A percentile compares a stretch with the other conserved stretches of the same genome.
phyloP scores from a whole-genome alignment of 2,113 vertebrate species.

The Daphoenositta chrysoptera region DNA sequence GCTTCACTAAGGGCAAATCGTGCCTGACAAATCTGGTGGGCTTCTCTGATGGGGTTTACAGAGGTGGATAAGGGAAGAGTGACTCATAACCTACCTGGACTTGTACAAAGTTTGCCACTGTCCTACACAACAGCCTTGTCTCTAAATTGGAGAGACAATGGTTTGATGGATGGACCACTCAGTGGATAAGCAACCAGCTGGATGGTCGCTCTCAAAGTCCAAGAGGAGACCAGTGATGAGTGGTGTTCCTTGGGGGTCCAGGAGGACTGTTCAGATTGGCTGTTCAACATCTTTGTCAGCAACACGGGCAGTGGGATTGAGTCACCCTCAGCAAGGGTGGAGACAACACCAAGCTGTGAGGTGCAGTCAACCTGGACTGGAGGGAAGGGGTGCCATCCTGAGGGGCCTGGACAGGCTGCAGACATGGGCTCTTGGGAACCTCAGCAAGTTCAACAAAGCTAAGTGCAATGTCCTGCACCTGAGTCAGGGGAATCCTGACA shows the following conservation, averaged over 20 bases:
- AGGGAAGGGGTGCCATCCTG: neutral
- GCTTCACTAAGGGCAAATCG: neutral
- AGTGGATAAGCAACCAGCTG: neutral
- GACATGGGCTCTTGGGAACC: neutral
- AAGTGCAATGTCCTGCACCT: neutral
- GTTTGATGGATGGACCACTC: neutral
- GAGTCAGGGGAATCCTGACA: neutral
- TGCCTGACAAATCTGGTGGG: neutral
- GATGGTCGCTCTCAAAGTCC: neutral
- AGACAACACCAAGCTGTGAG: neutral
- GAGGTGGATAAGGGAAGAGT: neutral
- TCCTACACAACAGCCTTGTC: neutral
- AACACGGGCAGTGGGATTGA: fast-evolving
- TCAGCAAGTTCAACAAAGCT: neutral
- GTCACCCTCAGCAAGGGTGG: neutral
- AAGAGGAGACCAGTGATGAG: neutral
- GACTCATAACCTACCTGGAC: neutral
- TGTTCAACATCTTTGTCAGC: neutral
- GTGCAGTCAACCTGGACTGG: fast-evolving
- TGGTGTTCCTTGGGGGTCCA: neutral
- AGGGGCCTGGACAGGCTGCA: neutral
- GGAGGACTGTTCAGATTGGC: neutral
- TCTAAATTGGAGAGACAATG: neutral
- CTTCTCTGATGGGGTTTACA: neutral
- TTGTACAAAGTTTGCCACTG: neutral